These are phyloP conservation scores for Odontamblyopus lacepedii DNA, from an alignment of 2,797 vertebrate species.

Conservation along the genomic window DNA sequence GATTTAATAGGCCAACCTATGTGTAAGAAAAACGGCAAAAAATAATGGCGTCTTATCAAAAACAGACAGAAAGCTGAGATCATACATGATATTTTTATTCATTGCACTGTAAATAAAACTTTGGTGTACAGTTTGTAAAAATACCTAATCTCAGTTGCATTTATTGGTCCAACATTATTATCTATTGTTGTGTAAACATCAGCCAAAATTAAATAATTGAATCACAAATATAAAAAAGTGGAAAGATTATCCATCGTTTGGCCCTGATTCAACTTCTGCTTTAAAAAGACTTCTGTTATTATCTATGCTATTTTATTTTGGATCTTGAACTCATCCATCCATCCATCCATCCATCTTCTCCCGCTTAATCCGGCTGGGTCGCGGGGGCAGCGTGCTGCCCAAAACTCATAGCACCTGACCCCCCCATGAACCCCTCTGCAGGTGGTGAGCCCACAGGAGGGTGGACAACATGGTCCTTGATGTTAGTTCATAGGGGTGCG, in stretches of 20 bases:
- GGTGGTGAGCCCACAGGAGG: too few species aligned
- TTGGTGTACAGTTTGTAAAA: conserved; percentile 28
- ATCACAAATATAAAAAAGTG: conserved; percentile 42
- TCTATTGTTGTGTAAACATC: conserved; percentile 47
- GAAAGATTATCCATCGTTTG: conserved; percentile 16
- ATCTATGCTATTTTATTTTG: background rate
- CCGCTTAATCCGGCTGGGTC: too few species aligned
- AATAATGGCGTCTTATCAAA: background rate
- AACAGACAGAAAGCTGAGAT: background rate
- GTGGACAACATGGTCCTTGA: too few species aligned
- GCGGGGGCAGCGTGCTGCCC: too few species aligned
- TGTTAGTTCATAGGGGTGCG: too few species aligned
- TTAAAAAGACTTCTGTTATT: background rate
- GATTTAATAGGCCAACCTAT: background rate
- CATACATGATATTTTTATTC: conserved; percentile 53
- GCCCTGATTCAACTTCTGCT: conserved; percentile 19
- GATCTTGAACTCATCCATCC: too few species aligned
- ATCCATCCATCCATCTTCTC: too few species aligned
- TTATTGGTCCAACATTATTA: conserved; percentile 62
- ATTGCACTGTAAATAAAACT: conserved; percentile 55
- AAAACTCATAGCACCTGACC: too few species aligned
- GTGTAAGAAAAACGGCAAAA: background rate
- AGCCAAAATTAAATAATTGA: conserved; percentile 44
- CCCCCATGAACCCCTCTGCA: too few species aligned
- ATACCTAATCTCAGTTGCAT: conserved; percentile 40